phyloP scores from a whole-genome alignment of 2,113 vertebrate species.

The Sinocyclocheilus anophthalmus region DNA sequence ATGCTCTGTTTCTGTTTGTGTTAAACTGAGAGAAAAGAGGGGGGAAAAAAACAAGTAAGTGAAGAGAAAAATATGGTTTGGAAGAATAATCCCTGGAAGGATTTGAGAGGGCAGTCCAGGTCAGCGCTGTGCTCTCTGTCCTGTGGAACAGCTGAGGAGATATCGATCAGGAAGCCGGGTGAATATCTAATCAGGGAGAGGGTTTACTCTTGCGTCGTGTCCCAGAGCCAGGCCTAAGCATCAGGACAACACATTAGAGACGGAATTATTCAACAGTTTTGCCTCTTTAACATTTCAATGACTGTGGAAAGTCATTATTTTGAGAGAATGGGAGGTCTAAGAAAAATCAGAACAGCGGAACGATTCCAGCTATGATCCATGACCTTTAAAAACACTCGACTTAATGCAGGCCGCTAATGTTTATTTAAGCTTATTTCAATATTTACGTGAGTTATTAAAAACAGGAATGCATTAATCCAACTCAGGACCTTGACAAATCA shows the following conservation, averaged over 20 bases:
- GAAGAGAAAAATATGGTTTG: conserved; percentile 37
- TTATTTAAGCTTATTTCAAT: conserved; percentile 23
- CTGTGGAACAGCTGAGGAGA: conserved; percentile 78
- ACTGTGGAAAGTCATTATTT: conserved; percentile 23
- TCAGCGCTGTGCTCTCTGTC: conserved; percentile 7
- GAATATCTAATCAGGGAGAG: conserved; percentile 86
- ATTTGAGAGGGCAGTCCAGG: conserved; percentile 51
- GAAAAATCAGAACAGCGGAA: neutral
- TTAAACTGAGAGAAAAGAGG: conserved; percentile 16
- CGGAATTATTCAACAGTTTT: conserved; percentile 40
- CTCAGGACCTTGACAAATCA: neutral
- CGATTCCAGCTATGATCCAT: conserved; percentile 25
- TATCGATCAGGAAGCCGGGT: conserved; percentile 87
- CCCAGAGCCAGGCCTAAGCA: conserved; percentile 41
- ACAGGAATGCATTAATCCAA: neutral
- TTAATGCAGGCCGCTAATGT: neutral
- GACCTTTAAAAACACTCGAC: conserved; percentile 24
- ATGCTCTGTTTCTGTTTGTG: conserved; percentile 45
- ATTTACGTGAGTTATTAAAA: conserved; percentile 24
- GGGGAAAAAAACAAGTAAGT: neutral
- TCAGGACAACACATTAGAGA: conserved; percentile 34
- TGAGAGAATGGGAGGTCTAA: conserved; percentile 20
- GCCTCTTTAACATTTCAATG: conserved; percentile 45
- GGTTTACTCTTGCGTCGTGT: conserved; percentile 56
- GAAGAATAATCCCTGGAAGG: conserved; percentile 58